A percentile compares a stretch with the other conserved stretches of the same genome.
Evolutionary conservation across 2,888 invertebrate genomes (phyloP).

Genomic region (Apotomis turbidana): DNA sequence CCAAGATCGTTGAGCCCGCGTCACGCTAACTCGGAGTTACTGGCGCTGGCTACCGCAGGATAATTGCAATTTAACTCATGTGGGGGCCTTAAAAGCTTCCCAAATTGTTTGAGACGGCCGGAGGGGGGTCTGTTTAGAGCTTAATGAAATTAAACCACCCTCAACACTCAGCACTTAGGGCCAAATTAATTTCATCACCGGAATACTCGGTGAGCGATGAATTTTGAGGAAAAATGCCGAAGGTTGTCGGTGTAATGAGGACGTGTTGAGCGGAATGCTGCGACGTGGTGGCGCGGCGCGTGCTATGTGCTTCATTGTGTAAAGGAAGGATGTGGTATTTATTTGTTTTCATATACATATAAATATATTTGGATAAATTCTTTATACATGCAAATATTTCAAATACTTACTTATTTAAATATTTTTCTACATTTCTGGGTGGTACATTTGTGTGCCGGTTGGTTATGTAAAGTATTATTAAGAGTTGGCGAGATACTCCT

Average conservation of each 20-base stretch:
- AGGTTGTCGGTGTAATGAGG: neutral
- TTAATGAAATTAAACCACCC: constrained; percentile 46
- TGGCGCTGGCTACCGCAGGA: constrained; percentile 38
- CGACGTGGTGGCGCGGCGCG: neutral
- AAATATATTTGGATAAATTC: too few species aligned
- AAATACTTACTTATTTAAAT: too few species aligned
- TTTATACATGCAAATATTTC: too few species aligned
- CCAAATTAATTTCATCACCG: constrained; percentile 41
- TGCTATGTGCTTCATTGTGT: too few species aligned
- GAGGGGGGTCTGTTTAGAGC: constrained; percentile 39
- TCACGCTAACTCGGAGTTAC: constrained; percentile 23
- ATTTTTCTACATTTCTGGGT: too few species aligned
- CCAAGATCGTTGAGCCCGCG: neutral
- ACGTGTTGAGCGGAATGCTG: neutral
- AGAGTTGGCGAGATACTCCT: too few species aligned
- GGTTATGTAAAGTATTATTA: too few species aligned
- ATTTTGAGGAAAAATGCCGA: constrained; percentile 5
- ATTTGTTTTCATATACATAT: too few species aligned
- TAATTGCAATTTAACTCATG: constrained; percentile 49
- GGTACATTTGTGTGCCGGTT: too few species aligned
- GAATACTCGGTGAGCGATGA: constrained; percentile 7
- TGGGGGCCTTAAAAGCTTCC: constrained; percentile 48
- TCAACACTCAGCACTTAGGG: constrained; percentile 37
- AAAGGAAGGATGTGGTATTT: too few species aligned
- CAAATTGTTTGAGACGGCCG: constrained; percentile 49